phyloP scores from a whole-genome alignment of 2,888 invertebrate species.

The Melieria omissa region DNA sequence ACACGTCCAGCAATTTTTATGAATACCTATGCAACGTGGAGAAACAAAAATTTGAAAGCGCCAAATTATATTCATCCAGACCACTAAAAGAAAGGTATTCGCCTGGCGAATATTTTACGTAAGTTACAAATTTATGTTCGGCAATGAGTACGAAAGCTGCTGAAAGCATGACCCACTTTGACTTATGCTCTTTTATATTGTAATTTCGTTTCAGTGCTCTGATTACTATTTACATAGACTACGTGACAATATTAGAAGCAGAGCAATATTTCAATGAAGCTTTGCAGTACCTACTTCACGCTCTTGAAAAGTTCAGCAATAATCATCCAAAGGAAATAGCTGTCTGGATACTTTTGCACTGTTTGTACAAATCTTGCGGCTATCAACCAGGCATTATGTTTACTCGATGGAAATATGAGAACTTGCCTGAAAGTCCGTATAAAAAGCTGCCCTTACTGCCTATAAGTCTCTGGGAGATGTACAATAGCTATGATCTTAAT shows the following conservation, averaged over 20 bases:
- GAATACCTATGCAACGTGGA: conserved; percentile 48
- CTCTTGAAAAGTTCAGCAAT: conserved; percentile 38
- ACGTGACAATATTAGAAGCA: conserved; percentile 46
- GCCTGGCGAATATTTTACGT: conserved; percentile 41
- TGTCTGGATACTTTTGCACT: conserved; percentile 52
- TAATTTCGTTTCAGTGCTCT: conserved; percentile 28
- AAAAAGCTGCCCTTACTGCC: conserved; percentile 44
- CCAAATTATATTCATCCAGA: conserved; percentile 39
- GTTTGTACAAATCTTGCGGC: conserved; percentile 46
- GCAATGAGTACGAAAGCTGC: too few relatives aligned
- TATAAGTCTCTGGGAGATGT: conserved; percentile 46
- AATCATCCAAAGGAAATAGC: conserved; percentile 42
- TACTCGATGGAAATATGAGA: conserved; percentile 56
- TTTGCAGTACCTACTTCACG: conserved; percentile 45
- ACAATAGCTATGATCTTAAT: conserved; percentile 43
- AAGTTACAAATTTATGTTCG: conserved; percentile 8
- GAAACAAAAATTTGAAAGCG: conserved; percentile 45
- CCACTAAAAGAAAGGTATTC: conserved; percentile 37
- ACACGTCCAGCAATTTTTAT: neutral
- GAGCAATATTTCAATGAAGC: conserved; percentile 40
- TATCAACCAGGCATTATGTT: conserved; percentile 55
- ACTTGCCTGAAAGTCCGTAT: conserved; percentile 41
- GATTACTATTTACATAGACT: conserved; percentile 49
- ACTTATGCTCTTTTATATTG: neutral
- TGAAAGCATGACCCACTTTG: conserved; percentile 20